Conservation (phyloP, 2,113 vertebrate species). For the Malurus alboscapulatus region DNA sequence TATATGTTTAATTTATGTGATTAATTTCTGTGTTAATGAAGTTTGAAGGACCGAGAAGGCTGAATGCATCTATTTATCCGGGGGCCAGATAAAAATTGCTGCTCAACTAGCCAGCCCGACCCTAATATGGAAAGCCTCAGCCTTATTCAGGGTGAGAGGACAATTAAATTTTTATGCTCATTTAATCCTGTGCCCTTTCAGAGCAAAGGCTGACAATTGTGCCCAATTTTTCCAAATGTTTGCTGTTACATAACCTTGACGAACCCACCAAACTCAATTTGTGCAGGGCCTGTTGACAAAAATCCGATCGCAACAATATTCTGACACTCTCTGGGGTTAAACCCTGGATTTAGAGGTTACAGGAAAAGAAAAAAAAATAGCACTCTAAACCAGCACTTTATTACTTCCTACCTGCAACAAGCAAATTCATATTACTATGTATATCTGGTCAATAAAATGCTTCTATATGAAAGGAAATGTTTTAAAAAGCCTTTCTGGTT, state of each 20-base stretch:
- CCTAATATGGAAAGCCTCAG: slow-evolving; percentile 44
- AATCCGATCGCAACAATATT: background rate
- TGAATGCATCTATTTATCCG: slow-evolving; percentile 69
- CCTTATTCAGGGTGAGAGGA: slow-evolving; percentile 38
- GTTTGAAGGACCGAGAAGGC: slow-evolving; percentile 51
- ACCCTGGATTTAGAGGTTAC: slow-evolving; percentile 21
- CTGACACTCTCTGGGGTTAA: slow-evolving; percentile 6
- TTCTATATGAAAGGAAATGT: background rate
- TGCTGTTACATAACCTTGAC: slow-evolving; percentile 42
- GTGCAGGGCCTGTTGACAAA: background rate
- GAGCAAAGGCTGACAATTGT: slow-evolving; percentile 44
- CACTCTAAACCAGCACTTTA: background rate
- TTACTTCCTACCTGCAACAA: slow-evolving; percentile 17
- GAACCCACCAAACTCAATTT: slow-evolving; percentile 46
- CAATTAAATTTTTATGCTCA: slow-evolving; percentile 69
- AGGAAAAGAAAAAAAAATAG: background rate
- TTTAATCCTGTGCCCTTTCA: slow-evolving; percentile 53
- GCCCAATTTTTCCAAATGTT: slow-evolving; percentile 50
- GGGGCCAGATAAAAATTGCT: slow-evolving; percentile 55
- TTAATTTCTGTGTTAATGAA: slow-evolving; percentile 69
- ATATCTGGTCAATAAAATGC: background rate
- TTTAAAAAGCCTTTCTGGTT: slow-evolving; percentile 34
- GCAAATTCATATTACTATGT: background rate
- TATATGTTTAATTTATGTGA: slow-evolving; percentile 69
- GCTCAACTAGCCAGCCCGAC: slow-evolving; percentile 52